These are phyloP conservation scores for Saccostrea glomerata DNA, from an alignment of 1,140 invertebrate species.

Conservation along the genomic window DNA sequence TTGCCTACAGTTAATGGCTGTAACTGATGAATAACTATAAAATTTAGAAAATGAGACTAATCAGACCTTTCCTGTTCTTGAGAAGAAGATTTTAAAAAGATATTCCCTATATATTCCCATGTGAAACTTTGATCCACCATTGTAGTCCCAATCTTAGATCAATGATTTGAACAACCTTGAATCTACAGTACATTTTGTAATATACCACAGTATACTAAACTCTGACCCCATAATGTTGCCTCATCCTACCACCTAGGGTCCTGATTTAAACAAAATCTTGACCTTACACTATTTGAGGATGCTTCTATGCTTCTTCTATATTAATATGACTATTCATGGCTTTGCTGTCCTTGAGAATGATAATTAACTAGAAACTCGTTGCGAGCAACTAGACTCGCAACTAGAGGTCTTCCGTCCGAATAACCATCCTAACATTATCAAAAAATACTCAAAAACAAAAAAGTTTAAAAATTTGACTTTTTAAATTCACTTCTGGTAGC, in stretches of 20 bases:
- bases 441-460: slow-evolving; percentile 17
- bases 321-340: no score
- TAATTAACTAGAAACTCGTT: slow-evolving; percentile 16
- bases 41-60: slow-evolving; percentile 17
- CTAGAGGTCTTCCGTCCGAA: slow-evolving; percentile 7
- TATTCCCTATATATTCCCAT: no score
- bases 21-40: slow-evolving; percentile 17
- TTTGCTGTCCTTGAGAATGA: neutral
- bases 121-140: no score
- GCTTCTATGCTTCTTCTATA: no score
- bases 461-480: neutral
- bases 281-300: neutral
- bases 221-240: slow-evolving; percentile 9
- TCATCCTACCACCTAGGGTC: neutral
- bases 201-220: slow-evolving; percentile 16
- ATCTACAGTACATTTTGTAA: slow-evolving; percentile 10
- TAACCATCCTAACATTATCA: slow-evolving; percentile 16
- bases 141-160: no score
- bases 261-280: slow-evolving; percentile 10
- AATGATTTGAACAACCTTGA: no score
- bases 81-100: no score
- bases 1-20: slow-evolving; percentile 15
- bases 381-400: neutral
- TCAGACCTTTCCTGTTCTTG: neutral
- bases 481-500: no score